Evolutionary conservation across 2,797 vertebrate species (phyloP).

Genomic region (Myoxocephalus aenaeus): DNA sequence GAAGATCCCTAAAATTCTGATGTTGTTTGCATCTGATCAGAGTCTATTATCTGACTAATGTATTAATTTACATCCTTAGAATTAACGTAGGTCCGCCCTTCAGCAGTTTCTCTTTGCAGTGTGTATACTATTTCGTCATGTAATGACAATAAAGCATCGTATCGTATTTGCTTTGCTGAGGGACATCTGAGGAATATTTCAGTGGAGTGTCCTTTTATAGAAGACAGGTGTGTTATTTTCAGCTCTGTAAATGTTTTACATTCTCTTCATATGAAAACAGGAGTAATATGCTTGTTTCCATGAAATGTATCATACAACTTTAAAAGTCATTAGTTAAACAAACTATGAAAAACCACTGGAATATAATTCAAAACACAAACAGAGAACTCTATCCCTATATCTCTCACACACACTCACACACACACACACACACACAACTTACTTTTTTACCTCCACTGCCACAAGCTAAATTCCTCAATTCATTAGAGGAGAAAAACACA

Average conservation of each 20-base stretch:
- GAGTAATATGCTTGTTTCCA: not conserved
- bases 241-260: not conserved
- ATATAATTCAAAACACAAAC: constrained; percentile 52
- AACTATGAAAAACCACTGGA: constrained; percentile 25
- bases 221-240: constrained; percentile 29
- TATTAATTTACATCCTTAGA: not conserved
- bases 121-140: constrained; percentile 1
- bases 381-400: constrained; percentile 38
- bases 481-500: constrained; percentile 87
- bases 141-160: not conserved
- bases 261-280: constrained; percentile 27
- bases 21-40: not conserved
- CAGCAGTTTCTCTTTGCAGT: constrained; percentile 1
- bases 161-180: constrained; percentile 33
- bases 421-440: constrained; percentile 62
- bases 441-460: constrained; percentile 78
- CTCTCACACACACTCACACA: constrained; percentile 54
- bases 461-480: constrained; percentile 88
- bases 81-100: not conserved
- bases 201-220: constrained; percentile 2
- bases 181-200: constrained; percentile 34
- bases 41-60: not conserved
- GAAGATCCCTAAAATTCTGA: not conserved
- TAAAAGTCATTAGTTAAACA: constrained; percentile 46
- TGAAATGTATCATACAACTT: constrained; percentile 30